phyloP scores from a whole-genome alignment of 1,140 invertebrate genomes.

The Zaprionus ghesquierei region DNA sequence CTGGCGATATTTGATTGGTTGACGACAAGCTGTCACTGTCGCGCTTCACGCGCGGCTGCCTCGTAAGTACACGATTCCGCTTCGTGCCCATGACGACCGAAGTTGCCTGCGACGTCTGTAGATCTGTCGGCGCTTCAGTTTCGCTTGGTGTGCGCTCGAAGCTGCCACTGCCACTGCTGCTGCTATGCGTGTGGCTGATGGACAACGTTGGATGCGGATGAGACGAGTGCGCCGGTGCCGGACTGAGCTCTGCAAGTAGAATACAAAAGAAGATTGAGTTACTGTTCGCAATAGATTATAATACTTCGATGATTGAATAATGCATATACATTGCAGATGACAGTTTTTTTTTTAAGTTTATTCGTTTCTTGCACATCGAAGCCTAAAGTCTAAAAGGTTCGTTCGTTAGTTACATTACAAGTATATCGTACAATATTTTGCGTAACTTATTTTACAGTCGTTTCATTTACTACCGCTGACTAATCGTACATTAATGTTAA shows the following conservation, averaged over 20 bases:
- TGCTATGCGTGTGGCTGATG: slow-evolving; percentile 53
- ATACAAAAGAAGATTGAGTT: not conserved
- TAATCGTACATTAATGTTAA: slow-evolving; percentile 55
- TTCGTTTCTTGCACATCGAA: slow-evolving; percentile 78
- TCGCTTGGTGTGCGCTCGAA: slow-evolving; percentile 63
- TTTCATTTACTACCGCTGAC: slow-evolving; percentile 68
- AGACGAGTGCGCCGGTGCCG: slow-evolving; percentile 60
- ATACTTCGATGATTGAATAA: not conserved
- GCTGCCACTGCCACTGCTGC: slow-evolving; percentile 51
- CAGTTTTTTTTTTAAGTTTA: slow-evolving; percentile 58
- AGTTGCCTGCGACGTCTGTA: slow-evolving; percentile 40
- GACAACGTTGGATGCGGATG: slow-evolving; percentile 51
- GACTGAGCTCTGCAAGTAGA: slow-evolving; percentile 62
- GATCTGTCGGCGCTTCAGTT: slow-evolving; percentile 40
- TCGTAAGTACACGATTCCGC: slow-evolving; percentile 85
- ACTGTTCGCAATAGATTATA: not conserved
- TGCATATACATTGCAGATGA: not conserved
- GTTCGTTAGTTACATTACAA: slow-evolving; percentile 61
- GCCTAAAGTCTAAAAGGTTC: slow-evolving; percentile 75
- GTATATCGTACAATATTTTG: slow-evolving; percentile 58
- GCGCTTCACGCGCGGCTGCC: slow-evolving; percentile 87
- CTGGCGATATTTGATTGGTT: slow-evolving; percentile 83
- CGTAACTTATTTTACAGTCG: slow-evolving; percentile 78
- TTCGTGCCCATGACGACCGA: slow-evolving; percentile 83
- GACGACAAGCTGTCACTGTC: slow-evolving; percentile 84